Percentiles rank a stretch among this genome's conserved stretches.
Conservation (phyloP, 2,888 invertebrate species). For the Tigriopus californicus region DNA sequence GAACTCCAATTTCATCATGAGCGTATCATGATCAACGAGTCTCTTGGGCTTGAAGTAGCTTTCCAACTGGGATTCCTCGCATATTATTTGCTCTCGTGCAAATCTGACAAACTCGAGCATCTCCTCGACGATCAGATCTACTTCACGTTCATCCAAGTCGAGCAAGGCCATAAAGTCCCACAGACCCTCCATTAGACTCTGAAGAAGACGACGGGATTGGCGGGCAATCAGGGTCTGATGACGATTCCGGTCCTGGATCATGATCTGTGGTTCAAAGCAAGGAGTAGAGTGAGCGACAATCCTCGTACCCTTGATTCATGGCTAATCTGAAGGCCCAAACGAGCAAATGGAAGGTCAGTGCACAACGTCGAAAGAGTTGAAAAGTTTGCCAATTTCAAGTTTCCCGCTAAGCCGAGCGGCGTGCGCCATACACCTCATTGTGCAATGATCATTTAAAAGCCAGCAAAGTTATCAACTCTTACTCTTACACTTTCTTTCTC, state of each 20-base stretch:
- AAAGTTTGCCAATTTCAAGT: too few species aligned
- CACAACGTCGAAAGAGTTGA: too few species aligned
- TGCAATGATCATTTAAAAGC: background rate
- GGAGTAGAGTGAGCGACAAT: background rate
- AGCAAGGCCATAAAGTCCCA: conserved; percentile 12
- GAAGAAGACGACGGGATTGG: background rate
- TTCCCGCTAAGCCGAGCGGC: too few species aligned
- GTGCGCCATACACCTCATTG: background rate
- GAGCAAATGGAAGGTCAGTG: too few species aligned
- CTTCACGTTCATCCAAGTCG: conserved; percentile 1
- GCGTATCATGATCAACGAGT: background rate
- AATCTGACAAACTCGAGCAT: background rate
- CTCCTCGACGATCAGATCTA: background rate
- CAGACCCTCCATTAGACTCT: background rate
- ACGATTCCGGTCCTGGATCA: background rate
- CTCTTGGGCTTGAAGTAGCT: background rate
- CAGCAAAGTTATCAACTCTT: too few species aligned
- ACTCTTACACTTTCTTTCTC: background rate
- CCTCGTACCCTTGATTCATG: background rate
- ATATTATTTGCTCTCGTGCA: too few species aligned
- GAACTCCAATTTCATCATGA: too few species aligned
- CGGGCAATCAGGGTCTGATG: background rate
- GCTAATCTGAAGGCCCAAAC: background rate
- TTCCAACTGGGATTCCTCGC: background rate
- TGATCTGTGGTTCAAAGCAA: background rate